Evolutionary conservation across 2,888 invertebrate genomes (phyloP), one percentile per base, ranked within the genome.

Genomic region (Ormyrus thymus): DNA sequence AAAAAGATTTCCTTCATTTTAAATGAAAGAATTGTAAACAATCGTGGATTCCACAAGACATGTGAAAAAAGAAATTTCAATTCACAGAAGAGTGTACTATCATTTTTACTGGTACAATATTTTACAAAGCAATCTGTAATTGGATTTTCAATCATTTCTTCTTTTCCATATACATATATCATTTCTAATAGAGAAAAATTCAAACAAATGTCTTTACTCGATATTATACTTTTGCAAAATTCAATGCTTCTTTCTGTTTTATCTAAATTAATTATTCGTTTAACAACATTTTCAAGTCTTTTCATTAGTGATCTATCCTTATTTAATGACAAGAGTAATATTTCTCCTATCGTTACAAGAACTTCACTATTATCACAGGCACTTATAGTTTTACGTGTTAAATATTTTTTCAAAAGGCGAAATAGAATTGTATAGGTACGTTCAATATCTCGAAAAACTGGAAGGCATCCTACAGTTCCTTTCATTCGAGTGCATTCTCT

Each of bases 141-240:
- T 0, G 88, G 87, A 71, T 84, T 81, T 70, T 89, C 88, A 61
- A 89, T 84, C 45, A 87, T 81, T 66, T 83, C 83, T 43, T 61
- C 80, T 29, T 81, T 84, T 53, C 85, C 85, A 5, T 73, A 79
- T 3, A 74, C 7, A 66, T 87, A 87, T 68, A 89, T 83, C 58
- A 79, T 79, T 78, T 87, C 87, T 56, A 86, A 65, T 0, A 83
- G 79, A 7, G 78, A 71, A 6, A 82, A 29, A 11, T 81, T 50
- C 0, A 88, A 1, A 87, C 71, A 7, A 66, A 81, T 50, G 13
- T 83, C 80, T 9, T 79, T 82, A 15, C 83, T 79, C 7, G 76
- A 70, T 6, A 85, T 70, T 13, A 83, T 77, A 5, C 76, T 58
- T 11, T 82, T 56, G 9, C 87, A 72, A 29, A 89, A 83, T 7